A percentile compares a stretch with the other conserved stretches of the same genome.
Evolutionary conservation across 2,113 vertebrate species (phyloP).

Genomic region (Sardina pilchardus): DNA sequence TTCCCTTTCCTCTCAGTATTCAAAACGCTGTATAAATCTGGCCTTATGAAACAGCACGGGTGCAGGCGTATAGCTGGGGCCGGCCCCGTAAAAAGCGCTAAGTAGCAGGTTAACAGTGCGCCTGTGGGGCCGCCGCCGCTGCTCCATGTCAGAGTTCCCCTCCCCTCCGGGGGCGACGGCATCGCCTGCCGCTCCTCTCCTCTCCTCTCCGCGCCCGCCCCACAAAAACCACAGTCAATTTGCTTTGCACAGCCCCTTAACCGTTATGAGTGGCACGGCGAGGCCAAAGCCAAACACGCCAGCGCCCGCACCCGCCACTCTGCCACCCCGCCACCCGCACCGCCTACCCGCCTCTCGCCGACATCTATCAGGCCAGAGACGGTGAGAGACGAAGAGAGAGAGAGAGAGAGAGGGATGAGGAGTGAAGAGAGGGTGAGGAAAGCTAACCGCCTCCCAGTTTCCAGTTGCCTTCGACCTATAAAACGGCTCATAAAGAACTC

Average conservation of each 20-base stretch:
- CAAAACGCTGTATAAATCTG: not conserved
- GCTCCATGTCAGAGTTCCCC: not conserved
- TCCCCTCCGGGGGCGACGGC: not conserved
- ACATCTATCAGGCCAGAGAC: not conserved
- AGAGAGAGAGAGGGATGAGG: slow-evolving; percentile 23
- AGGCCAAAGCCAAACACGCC: not conserved
- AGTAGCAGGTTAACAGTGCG: not conserved
- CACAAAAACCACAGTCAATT: slow-evolving; percentile 18
- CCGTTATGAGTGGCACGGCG: not conserved
- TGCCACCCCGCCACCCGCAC: not conserved
- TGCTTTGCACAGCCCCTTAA: not conserved
- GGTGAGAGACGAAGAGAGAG: not conserved
- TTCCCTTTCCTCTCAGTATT: not conserved
- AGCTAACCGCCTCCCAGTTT: slow-evolving; percentile 12
- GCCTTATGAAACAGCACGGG: not conserved
- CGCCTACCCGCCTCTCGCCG: not conserved
- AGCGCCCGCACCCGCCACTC: no score
- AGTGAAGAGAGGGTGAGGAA: slow-evolving; percentile 14
- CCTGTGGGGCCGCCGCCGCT: not conserved
- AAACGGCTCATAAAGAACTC: slow-evolving; percentile 30
- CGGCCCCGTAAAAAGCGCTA: not conserved
- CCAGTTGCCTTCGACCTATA: slow-evolving; percentile 17
- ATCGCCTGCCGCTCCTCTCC: not conserved
- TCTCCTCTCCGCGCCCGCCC: not conserved
- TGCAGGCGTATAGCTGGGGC: not conserved